Evolutionary conservation across 2,888 invertebrate genomes (phyloP).

Genomic region (Blomia tropicalis): DNA sequence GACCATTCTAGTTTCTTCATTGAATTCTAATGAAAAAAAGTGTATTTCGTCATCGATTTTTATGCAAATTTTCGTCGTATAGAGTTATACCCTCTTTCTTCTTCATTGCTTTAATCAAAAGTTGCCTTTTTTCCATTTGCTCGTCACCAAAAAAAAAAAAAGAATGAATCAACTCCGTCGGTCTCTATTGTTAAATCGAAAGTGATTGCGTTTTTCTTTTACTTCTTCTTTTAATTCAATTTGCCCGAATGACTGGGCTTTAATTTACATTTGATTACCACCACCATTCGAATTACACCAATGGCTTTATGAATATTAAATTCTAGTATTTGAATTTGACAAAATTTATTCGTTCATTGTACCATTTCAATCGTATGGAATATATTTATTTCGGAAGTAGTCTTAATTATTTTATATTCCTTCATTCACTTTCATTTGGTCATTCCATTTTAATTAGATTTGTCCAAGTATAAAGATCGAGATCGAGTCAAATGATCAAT

Average conservation of each 20-base stretch:
- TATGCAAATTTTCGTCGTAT: constrained; percentile 2
- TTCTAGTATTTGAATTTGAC: no score
- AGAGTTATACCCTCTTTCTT: not conserved
- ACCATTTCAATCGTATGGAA: no score
- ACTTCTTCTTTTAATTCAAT: constrained; percentile 6
- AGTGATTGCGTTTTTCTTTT: not conserved
- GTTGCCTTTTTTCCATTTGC: not conserved
- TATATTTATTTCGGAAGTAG: no score
- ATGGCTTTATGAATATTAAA: constrained; percentile 8
- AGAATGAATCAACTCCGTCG: not conserved
- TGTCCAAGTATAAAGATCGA: no score
- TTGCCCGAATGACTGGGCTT: not conserved
- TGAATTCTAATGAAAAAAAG: no score
- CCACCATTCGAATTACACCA: not conserved
- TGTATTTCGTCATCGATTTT: no score
- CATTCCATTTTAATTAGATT: no score
- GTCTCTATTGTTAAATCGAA: constrained; percentile 4
- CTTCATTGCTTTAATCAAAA: not conserved
- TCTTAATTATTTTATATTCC: no score
- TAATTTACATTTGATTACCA: constrained; percentile 11
- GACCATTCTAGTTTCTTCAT: no score
- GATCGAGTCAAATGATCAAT: no score
- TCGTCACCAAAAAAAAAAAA: not conserved
- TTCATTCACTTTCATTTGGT: no score
- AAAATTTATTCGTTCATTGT: no score